Percentiles rank a stretch among this genome's conserved stretches.
phyloP scores from a whole-genome alignment of 2,797 vertebrate genomes.

The Aplochiton taeniatus region DNA sequence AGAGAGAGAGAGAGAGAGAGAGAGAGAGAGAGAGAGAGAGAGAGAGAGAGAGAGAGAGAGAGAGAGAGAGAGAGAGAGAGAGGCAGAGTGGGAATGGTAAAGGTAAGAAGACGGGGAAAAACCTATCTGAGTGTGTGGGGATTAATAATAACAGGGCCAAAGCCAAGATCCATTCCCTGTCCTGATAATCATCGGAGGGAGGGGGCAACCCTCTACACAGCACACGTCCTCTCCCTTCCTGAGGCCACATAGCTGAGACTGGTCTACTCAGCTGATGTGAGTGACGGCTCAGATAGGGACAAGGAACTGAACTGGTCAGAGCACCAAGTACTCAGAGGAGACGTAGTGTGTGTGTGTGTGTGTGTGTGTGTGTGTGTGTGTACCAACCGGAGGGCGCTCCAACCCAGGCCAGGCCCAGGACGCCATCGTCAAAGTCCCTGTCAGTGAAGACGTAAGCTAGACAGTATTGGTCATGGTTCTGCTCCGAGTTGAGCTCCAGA shows the following conservation, averaged over 20 bases:
- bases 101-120: constrained; percentile 9
- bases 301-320: neutral
- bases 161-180: constrained; percentile 10
- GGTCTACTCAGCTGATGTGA: neutral
- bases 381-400: constrained; percentile 89
- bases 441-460: constrained; percentile 97
- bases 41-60: neutral
- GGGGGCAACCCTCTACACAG: constrained; percentile 1
- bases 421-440: constrained; percentile 96
- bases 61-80: constrained; percentile 3
- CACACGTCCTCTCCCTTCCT: constrained; percentile 18
- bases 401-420: constrained; percentile 97
- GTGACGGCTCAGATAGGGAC: neutral
- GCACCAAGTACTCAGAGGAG: neutral
- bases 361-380: neutral
- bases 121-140: constrained; percentile 15
- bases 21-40: neutral
- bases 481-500: constrained; percentile 96
- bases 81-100: neutral
- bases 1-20: neutral
- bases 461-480: constrained; percentile 97
- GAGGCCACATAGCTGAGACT: constrained; percentile 6
- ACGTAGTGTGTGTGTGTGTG: constrained; percentile 14
- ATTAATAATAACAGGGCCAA: constrained; percentile 26
- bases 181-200: constrained; percentile 14